Evolutionary conservation across 2,888 invertebrate species (phyloP), one percentile per base, ranked within the genome.

Genomic region (Odontocolon sp.): DNA sequence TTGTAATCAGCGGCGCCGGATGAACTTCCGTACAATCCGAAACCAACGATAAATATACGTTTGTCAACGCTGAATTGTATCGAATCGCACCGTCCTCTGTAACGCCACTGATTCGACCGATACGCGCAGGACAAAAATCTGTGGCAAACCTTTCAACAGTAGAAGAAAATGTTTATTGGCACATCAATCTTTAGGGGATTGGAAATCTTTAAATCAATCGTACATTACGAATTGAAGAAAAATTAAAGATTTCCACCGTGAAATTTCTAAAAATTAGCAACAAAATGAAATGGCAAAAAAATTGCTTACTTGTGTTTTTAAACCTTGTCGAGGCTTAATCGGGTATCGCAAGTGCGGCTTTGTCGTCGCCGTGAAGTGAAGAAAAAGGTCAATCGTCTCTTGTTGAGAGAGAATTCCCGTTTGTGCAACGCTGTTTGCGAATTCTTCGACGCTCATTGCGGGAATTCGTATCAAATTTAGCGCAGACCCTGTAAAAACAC

Each of bases 51-150:
- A 89, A 98, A 99, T 87, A 99, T 97, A 83, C 98, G 94, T 79
- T 97, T 95, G 91, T 99, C 98, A 0, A 98, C 98, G 81, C 96
- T 97, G 91, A 99, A 99, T 89, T 98, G 98, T 89, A 99, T 98
- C 71, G 97, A 97, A 90, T 99, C 99, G 89, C 98, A 98, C 64
- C 98, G 94, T 0, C 98, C 98, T 83, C 99, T 93, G 90, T 99
- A 99, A 67, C 98, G 94, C 98, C 99, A 99, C 90, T 99, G 98
- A 88, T 98, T 99, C 86, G 97, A 97, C 83, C 98, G 94, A 91
- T 98, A 98, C 2, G 98, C 98, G 87, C 98, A 98, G 6, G 98
- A 98, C 91, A 98, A 97, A 90, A 99, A 99, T 89, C 98, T 93
- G 91, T 98, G 98, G 87, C 98, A 98, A 63, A 97, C 95, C 95